These are phyloP conservation scores for Chaetops frenatus DNA, from an alignment of 2,113 vertebrate species.

Conservation along the genomic window DNA sequence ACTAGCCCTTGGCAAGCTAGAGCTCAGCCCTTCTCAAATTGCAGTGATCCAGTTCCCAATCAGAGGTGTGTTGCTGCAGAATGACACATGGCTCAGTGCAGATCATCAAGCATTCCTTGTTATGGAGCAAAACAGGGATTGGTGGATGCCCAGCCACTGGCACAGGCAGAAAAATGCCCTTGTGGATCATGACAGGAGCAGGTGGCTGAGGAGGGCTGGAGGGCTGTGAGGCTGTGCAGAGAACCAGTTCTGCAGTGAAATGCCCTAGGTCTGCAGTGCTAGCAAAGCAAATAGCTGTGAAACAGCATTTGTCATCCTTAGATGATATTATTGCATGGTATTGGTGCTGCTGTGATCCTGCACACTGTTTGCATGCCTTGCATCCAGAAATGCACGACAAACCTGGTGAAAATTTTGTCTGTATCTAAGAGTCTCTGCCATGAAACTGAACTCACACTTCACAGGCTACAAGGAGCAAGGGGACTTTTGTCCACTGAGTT, in stretches of 20 bases:
- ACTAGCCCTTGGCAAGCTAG: not conserved
- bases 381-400: not conserved
- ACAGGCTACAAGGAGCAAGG: not conserved
- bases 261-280: not conserved
- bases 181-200: not conserved
- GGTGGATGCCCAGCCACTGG: not conserved
- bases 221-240: not conserved
- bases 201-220: not conserved
- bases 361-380: not conserved
- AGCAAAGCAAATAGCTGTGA: not conserved
- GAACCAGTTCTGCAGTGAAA: not conserved
- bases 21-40: not conserved
- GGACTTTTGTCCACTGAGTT: not conserved
- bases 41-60: not conserved
- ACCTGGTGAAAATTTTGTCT: not conserved
- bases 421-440: not conserved
- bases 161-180: not conserved
- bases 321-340: not conserved
- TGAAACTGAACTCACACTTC: not conserved
- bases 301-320: not conserved
- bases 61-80: not conserved
- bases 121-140: not conserved
- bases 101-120: not conserved
- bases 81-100: not conserved
- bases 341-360: not conserved